phyloP scores from a whole-genome alignment of 1,140 invertebrate species.

The Drosophila baimaii region DNA sequence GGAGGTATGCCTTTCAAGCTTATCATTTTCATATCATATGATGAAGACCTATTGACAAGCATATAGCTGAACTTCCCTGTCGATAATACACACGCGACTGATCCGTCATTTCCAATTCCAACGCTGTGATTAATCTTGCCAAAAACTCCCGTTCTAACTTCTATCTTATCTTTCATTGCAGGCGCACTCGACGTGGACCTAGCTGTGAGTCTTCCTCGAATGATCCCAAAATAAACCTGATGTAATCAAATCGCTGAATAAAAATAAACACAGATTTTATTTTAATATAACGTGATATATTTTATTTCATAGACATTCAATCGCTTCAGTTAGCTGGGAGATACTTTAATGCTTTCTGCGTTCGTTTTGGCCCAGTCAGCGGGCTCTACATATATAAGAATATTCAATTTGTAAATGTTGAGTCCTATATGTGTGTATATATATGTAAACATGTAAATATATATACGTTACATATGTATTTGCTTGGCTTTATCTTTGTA shows the following conservation, averaged over 20 bases:
- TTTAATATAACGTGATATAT: slow-evolving; percentile 78
- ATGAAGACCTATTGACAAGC: slow-evolving; percentile 48
- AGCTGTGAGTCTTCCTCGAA: no score
- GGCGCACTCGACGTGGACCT: not conserved
- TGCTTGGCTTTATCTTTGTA: slow-evolving; percentile 71
- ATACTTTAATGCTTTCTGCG: slow-evolving; percentile 56
- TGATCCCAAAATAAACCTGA: not conserved
- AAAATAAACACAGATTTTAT: slow-evolving; percentile 34
- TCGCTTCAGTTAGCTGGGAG: slow-evolving; percentile 43
- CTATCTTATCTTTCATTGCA: slow-evolving; percentile 23
- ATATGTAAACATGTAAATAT: slow-evolving; percentile 59
- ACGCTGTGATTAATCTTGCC: slow-evolving; percentile 7
- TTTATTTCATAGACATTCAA: slow-evolving; percentile 80
- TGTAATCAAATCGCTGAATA: slow-evolving; percentile 39
- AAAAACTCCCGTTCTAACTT: not conserved
- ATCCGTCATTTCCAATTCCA: slow-evolving; percentile 13
- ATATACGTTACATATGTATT: slow-evolving; percentile 60
- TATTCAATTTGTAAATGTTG: slow-evolving; percentile 62
- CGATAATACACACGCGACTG: slow-evolving; percentile 38
- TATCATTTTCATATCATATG: not conserved
- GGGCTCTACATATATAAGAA: slow-evolving; percentile 67
- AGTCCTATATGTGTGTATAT: slow-evolving; percentile 44
- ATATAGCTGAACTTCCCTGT: slow-evolving; percentile 56
- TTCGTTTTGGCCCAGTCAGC: slow-evolving; percentile 26
- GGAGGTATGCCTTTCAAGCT: no score